phyloP scores from a whole-genome alignment of 2,797 vertebrate genomes.

The Denticeps clupeoides region DNA sequence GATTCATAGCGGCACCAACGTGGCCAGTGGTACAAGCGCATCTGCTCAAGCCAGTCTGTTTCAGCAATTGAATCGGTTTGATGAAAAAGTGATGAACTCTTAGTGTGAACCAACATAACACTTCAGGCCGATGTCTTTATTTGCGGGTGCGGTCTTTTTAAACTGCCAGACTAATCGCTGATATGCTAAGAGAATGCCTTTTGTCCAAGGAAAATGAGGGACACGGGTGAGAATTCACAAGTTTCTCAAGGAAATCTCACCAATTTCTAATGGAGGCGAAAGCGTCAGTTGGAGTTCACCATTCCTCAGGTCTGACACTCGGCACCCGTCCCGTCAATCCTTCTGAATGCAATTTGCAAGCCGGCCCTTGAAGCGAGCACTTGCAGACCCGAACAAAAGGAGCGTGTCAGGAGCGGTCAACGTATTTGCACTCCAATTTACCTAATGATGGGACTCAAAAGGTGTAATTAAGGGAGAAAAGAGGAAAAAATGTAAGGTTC shows the following conservation, averaged over 20 bases:
- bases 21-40: no score
- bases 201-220: background rate
- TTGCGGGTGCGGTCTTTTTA: no score
- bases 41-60: no score
- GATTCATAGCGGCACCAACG: no score
- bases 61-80: no score
- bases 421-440: background rate
- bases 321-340: conserved; percentile 32
- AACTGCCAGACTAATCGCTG: no score
- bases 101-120: no score
- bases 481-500: background rate
- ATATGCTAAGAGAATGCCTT: no score
- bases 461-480: background rate
- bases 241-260: conserved; percentile 37
- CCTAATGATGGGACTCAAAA: background rate
- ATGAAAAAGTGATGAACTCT: no score
- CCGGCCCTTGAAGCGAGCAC: conserved; percentile 19
- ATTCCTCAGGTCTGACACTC: conserved; percentile 26
- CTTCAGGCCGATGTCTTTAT: no score
- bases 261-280: conserved; percentile 35
- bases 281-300: conserved; percentile 17
- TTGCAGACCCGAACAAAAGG: conserved; percentile 10
- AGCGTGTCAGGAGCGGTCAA: background rate
- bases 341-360: conserved; percentile 38
- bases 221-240: conserved; percentile 10